Base-by-base conservation (phyloP, 2,888 invertebrate species). In the Mesoligia furuncula region DNA sequence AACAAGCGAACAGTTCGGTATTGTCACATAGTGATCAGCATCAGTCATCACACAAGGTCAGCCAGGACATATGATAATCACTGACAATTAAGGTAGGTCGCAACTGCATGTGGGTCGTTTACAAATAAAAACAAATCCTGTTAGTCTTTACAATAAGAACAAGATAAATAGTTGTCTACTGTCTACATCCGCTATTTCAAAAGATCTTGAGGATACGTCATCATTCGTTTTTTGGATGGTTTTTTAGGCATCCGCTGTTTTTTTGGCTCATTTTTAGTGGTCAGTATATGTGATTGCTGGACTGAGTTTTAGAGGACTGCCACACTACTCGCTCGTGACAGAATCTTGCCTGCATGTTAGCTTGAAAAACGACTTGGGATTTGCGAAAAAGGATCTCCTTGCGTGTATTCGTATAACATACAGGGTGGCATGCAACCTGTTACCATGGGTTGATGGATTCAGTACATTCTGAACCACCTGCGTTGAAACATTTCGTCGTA, bases 41-140 rank as follows among this genome's bases (percentile, higher is more conserved):
- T 79, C 85, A 83, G 78, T 85, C 81, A 83, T 80, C 79, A 59
- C 67, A 73, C 91, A 90, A 92, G 91, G 92, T 91, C 90, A 81
- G 68, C 57, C 67, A 86, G 91, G 92, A 90, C 91, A 80, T 85
- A 73, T 85, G 83, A 87, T 91, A 88, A 90, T 91, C 85, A 77
- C 80, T 77, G n/a, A 84, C 81, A 85, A 90, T 90, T 91, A 91
- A 81, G 80, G 87, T 75, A 86, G 84, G 86, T 85, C 84, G 75
- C 24, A 76, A 71, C 42, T 71, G 51, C 67, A 70, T 67, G 87
- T 88, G 85, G 84, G 80, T 75, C 69, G 62, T 39, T 27, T 39
- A 0, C 57, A 77, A 86, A 85, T 85, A 87, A 88, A 88, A 87
- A 85, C 88, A 84, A 87, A 87, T 85, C 76, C 74, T 79, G 79